Evolutionary conservation across 2,113 vertebrate species (phyloP).

Genomic region (Tragelaphus scriptus): DNA sequence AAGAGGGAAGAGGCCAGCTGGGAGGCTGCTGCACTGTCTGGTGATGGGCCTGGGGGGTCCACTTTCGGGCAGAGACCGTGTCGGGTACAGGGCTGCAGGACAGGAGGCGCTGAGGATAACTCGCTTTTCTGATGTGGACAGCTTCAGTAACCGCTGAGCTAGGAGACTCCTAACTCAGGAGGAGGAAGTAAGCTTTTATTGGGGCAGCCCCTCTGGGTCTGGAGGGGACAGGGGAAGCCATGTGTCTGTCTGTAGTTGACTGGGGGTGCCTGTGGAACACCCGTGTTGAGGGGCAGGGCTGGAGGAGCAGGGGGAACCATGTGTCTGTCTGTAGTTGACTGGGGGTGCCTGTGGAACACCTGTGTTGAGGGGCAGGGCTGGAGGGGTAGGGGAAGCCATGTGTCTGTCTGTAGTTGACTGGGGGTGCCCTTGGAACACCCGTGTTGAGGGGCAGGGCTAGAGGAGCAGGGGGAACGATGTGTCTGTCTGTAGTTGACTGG

Average conservation of each 20-base stretch:
- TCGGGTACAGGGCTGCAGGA: rapidly evolving
- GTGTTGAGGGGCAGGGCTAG: not conserved
- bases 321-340: rapidly evolving
- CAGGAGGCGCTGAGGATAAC: rapidly evolving
- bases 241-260: rapidly evolving
- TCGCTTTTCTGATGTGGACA: rapidly evolving
- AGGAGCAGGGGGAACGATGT: rapidly evolving
- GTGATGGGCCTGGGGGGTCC: rapidly evolving
- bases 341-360: not conserved
- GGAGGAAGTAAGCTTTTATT: not conserved
- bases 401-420: no score
- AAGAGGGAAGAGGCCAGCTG: rapidly evolving
- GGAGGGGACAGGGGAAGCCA: no score
- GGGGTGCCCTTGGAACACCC: not conserved
- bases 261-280: not conserved
- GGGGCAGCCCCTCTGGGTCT: no score
- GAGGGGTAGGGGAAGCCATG: no score
- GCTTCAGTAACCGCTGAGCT: not conserved
- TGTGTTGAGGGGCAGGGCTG: not conserved
- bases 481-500: not conserved
- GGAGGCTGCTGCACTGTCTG: rapidly evolving
- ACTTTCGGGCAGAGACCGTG: rapidly evolving
- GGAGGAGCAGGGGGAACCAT: not conserved
- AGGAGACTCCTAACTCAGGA: not conserved
- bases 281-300: not conserved